These are phyloP conservation scores for Megaceryle alcyon DNA, from an alignment of 2,797 vertebrate genomes.

Conservation along the genomic window DNA sequence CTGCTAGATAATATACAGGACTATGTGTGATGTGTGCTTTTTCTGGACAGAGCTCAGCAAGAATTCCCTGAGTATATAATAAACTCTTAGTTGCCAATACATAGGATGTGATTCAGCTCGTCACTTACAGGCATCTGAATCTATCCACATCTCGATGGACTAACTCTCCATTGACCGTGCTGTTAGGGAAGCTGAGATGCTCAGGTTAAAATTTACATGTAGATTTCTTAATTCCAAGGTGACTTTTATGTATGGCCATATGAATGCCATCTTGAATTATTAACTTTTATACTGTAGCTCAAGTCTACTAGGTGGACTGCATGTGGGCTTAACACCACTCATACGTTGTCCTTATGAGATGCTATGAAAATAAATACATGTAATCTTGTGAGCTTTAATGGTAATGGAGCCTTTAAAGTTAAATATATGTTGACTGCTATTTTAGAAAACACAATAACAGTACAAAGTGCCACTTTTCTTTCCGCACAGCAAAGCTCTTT, in stretches of 20 bases:
- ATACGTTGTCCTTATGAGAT: background rate
- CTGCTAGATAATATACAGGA: background rate
- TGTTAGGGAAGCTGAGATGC: background rate
- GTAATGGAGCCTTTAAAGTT: background rate
- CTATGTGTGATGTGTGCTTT: background rate
- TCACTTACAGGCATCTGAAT: background rate
- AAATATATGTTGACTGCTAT: background rate
- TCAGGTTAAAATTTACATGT: background rate
- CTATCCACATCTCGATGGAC: background rate
- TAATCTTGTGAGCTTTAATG: background rate
- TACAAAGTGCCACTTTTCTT: background rate
- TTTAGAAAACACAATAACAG: background rate
- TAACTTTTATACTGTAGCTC: background rate
- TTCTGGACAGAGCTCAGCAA: background rate
- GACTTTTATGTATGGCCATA: background rate
- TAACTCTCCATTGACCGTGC: background rate
- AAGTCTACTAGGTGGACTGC: background rate
- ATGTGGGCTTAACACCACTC: fast-evolving
- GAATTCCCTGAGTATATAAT: background rate
- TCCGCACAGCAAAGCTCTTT: background rate
- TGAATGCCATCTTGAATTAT: background rate
- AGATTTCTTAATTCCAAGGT: background rate
- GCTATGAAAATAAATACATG: background rate
- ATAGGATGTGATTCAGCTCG: background rate
- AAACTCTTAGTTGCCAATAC: background rate